phyloP scores from a whole-genome alignment of 2,888 invertebrate genomes.

The Zeuzera pyrina region DNA sequence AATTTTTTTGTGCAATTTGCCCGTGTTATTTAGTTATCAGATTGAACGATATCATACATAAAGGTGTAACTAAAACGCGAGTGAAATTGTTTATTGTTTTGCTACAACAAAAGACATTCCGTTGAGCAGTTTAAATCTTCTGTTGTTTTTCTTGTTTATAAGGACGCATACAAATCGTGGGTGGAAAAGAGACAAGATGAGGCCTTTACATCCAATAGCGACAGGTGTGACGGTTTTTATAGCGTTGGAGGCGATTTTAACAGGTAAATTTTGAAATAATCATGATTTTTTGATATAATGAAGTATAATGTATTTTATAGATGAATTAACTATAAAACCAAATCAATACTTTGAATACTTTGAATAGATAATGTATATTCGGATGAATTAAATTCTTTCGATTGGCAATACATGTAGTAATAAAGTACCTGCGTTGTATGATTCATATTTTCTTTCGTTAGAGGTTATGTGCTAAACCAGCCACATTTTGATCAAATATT shows the following conservation, averaged over 20 bases:
- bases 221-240: conserved; percentile 66
- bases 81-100: conserved; percentile 60
- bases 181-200: conserved; percentile 67
- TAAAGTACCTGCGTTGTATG: too few relatives aligned
- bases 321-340: too few relatives aligned
- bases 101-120: conserved; percentile 42
- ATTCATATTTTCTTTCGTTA: too few relatives aligned
- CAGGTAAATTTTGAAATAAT: conserved; percentile 47
- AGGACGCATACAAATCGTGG: conserved; percentile 47
- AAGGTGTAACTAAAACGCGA: conserved; percentile 54
- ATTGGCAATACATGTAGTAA: too few relatives aligned
- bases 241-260: conserved; percentile 55
- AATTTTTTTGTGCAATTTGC: conserved; percentile 51
- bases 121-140: conserved; percentile 39
- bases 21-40: conserved; percentile 49
- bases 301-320: background rate
- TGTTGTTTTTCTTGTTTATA: conserved; percentile 50
- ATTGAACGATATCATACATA: conserved; percentile 42
- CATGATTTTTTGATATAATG: background rate
- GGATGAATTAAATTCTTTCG: too few relatives aligned
- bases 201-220: conserved; percentile 48
- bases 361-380: too few relatives aligned
- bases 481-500: too few relatives aligned
- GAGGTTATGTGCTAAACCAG: too few relatives aligned
- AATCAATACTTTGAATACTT: too few relatives aligned